phyloP scores from a whole-genome alignment of 2,797 vertebrate species.

The Phrynocephalus forsythii region DNA sequence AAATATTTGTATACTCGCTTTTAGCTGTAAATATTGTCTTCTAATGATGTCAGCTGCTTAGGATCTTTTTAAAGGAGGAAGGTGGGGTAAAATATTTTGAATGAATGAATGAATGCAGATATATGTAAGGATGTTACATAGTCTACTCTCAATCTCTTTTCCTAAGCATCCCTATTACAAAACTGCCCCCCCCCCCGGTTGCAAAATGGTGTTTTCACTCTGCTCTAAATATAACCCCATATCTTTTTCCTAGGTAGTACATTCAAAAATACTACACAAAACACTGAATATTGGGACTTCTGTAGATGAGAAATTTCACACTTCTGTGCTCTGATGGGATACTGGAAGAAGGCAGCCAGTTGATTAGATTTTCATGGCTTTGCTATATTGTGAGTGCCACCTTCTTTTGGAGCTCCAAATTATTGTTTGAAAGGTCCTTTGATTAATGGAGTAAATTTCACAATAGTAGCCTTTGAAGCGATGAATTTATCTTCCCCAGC shows the following conservation, averaged over 20 bases:
- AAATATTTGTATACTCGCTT: no score
- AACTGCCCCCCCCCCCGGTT: not conserved
- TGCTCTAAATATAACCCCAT: not conserved
- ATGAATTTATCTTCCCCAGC: not conserved
- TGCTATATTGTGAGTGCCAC: not conserved
- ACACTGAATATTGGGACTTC: no score
- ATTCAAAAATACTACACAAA: no score
- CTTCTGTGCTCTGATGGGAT: not conserved
- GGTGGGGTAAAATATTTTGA: no score
- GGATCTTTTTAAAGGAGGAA: no score
- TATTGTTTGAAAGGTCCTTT: not conserved
- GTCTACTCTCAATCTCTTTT: not conserved
- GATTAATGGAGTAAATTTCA: not conserved
- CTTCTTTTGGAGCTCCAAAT: not conserved
- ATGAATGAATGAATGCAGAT: not conserved
- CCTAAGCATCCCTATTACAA: not conserved
- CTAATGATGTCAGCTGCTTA: no score
- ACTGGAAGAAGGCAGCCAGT: not conserved
- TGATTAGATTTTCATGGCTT: not conserved
- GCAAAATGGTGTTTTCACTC: not conserved
- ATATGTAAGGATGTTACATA: not conserved
- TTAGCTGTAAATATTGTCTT: no score
- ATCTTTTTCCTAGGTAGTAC: no score
- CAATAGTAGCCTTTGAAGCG: not conserved
- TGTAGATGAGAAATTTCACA: not conserved